Percentiles rank a stretch among this genome's conserved stretches.
phyloP scores from a whole-genome alignment of 2,888 invertebrate genomes.

The Eupithecia vulgata region DNA sequence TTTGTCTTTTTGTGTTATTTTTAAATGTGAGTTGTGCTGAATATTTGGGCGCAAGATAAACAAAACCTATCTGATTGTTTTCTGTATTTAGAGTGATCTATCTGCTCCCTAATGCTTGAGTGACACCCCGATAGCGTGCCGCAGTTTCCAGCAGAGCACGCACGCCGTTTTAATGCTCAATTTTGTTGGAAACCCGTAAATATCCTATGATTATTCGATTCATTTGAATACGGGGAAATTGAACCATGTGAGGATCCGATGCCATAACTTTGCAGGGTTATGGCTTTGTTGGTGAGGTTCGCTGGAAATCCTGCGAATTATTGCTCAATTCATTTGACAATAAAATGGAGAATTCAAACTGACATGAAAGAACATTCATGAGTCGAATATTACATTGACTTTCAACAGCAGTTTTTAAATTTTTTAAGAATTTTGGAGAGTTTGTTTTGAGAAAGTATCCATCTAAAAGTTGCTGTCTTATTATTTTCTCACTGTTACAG shows the following conservation, averaged over 20 bases:
- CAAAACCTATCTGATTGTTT: neutral
- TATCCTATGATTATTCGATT: conserved; percentile 36
- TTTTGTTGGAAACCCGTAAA: conserved; percentile 37
- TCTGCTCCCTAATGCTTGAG: conserved; percentile 27
- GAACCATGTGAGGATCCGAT: conserved; percentile 25
- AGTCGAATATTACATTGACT: neutral
- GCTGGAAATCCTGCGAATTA: conserved; percentile 19
- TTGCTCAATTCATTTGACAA: conserved; percentile 24
- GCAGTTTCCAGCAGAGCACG: conserved; percentile 31
- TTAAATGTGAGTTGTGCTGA: too few relatives aligned
- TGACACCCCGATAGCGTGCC: conserved; percentile 43
- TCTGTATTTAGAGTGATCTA: conserved; percentile 21
- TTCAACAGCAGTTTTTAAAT: neutral
- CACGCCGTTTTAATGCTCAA: conserved; percentile 42
- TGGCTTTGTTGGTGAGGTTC: conserved; percentile 13
- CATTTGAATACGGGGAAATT: conserved; percentile 36
- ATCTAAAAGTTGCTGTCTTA: neutral
- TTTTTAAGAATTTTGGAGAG: neutral
- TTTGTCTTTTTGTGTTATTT: too few relatives aligned
- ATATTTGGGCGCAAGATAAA: too few relatives aligned
- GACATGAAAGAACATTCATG: conserved; percentile 8
- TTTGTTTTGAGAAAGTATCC: neutral
- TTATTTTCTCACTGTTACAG: neutral
- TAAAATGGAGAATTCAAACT: conserved; percentile 14
- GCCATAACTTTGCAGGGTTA: conserved; percentile 25